These are phyloP conservation scores for Heliconius hewitsoni DNA, from an alignment of 1,140 invertebrate species.

Conservation along the genomic window DNA sequence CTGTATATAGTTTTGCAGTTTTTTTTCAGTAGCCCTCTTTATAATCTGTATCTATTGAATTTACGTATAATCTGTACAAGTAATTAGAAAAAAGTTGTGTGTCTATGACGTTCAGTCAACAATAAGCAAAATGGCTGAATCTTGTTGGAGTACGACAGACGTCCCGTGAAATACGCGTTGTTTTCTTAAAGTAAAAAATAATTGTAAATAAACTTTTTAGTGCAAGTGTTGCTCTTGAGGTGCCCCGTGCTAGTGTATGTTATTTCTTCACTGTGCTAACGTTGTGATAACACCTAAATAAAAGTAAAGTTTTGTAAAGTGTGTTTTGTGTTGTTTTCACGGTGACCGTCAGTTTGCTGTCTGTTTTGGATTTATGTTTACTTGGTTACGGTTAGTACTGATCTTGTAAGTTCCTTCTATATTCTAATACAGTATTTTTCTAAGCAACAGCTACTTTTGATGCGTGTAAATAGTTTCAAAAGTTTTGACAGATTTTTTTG, in stretches of 20 bases:
- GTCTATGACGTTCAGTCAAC: conserved; percentile 28
- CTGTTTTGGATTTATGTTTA: conserved; percentile 76
- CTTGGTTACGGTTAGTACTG: conserved; percentile 66
- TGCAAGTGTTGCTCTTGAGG: conserved; percentile 52
- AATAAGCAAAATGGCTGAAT: conserved; percentile 73
- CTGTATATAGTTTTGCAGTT: neutral
- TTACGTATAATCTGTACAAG: neutral
- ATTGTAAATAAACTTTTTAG: conserved; percentile 70
- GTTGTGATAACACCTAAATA: conserved; percentile 53
- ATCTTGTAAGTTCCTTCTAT: conserved; percentile 3
- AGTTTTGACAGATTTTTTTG: conserved; percentile 68
- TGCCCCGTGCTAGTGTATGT: conserved; percentile 57
- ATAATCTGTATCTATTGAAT: neutral
- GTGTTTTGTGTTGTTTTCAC: conserved; percentile 77
- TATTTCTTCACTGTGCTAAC: conserved; percentile 56
- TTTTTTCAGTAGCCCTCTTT: neutral
- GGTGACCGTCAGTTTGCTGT: conserved; percentile 60
- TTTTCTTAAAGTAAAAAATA: conserved; percentile 47
- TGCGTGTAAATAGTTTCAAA: conserved; percentile 68
- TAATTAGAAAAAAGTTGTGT: conserved; percentile 6
- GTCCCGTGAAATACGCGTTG: conserved; percentile 62
- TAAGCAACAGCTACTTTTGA: conserved; percentile 36
- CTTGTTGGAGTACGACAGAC: conserved; percentile 68
- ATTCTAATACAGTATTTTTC: conserved; percentile 14
- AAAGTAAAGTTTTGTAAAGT: conserved; percentile 58